A percentile compares a stretch with the other conserved stretches of the same genome.
These are phyloP conservation scores for Chaenocephalus aceratus DNA, from an alignment of 2,113 vertebrate genomes.

Conservation along the genomic window DNA sequence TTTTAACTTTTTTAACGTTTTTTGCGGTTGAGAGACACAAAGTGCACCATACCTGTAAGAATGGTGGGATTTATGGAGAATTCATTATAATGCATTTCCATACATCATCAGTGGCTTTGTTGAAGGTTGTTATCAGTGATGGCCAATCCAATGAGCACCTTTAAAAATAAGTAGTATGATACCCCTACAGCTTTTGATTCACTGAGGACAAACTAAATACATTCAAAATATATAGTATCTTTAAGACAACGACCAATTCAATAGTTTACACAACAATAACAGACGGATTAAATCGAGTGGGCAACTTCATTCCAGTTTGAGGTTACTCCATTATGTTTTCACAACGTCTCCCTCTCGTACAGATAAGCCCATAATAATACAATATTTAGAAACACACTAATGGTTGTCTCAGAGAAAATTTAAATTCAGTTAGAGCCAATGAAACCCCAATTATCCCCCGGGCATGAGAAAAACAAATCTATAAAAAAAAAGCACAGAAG, in stretches of 20 bases:
- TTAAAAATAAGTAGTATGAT: background rate
- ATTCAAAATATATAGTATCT: background rate
- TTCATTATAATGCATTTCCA: background rate
- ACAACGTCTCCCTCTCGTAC: background rate
- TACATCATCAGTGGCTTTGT: background rate
- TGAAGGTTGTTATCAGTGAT: background rate
- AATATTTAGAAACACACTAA: constrained; percentile 30
- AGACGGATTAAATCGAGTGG: constrained; percentile 13
- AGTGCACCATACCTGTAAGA: background rate
- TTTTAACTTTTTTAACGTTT: too few species aligned
- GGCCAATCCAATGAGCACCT: background rate
- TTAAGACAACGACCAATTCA: background rate
- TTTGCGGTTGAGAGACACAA: too few species aligned
- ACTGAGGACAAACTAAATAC: background rate
- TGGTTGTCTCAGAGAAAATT: constrained; percentile 39
- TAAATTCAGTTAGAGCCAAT: constrained; percentile 52
- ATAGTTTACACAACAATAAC: constrained; percentile 17
- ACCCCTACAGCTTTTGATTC: background rate
- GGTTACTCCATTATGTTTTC: constrained; percentile 19
- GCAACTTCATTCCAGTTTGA: constrained; percentile 17
- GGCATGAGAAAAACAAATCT: constrained; percentile 53
- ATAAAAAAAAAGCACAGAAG: constrained; percentile 42
- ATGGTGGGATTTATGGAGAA: too few species aligned
- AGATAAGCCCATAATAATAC: constrained; percentile 16
- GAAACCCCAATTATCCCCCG: constrained; percentile 58